Conservation (phyloP, 2,797 vertebrate species). For the Limnodromus scolopaceus region DNA sequence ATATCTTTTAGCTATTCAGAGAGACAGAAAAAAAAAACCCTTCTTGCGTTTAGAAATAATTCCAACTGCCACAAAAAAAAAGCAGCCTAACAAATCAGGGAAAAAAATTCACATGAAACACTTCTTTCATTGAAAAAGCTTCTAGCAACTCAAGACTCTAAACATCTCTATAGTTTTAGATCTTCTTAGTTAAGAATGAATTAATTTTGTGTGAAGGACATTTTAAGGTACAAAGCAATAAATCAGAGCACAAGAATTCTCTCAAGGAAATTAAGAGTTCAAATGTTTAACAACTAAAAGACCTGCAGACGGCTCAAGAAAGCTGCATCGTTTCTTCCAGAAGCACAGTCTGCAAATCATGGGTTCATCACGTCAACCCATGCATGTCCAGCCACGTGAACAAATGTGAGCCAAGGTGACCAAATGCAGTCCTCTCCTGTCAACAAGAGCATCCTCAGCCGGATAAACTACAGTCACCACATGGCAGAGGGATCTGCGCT, state of each 20-base stretch:
- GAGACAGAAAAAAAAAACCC: not conserved
- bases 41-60: not conserved
- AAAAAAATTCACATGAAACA: not conserved
- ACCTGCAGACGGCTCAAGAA: not conserved
- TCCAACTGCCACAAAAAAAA: not conserved
- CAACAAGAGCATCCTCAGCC: fast-evolving
- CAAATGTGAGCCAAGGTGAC: fast-evolving
- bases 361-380: fast-evolving
- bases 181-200: not conserved
- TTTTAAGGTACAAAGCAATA: not conserved
- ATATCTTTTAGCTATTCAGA: not conserved
- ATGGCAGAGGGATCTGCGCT: not conserved
- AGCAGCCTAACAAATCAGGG: not conserved
- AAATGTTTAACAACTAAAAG: not conserved
- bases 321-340: fast-evolving
- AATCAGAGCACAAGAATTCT: not conserved
- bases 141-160: not conserved
- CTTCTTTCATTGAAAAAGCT: not conserved
- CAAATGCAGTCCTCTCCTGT: not conserved
- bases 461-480: not conserved
- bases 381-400: fast-evolving
- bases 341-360: not conserved
- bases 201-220: not conserved
- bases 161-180: not conserved
- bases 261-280: not conserved